These are phyloP conservation scores for Spinus olivaceus DNA, from an alignment of 2,797 vertebrate species.

Conservation along the genomic window DNA sequence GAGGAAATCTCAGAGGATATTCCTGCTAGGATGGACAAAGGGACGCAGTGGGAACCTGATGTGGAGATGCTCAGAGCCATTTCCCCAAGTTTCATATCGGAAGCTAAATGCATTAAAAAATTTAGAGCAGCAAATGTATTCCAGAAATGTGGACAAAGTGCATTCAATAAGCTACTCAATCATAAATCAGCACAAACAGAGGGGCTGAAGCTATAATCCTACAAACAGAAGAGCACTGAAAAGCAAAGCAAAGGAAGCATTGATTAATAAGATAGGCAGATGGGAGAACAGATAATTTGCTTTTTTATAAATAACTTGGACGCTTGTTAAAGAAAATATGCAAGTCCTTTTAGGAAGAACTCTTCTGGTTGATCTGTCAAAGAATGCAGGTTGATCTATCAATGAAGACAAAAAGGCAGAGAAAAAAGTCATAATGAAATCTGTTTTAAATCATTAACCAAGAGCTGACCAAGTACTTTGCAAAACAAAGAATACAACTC, in stretches of 20 bases:
- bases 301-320: neutral
- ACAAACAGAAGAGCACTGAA: neutral
- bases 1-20: conserved; percentile 24
- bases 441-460: neutral
- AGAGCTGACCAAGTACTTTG: neutral
- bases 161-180: neutral
- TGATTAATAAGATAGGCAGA: neutral
- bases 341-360: neutral
- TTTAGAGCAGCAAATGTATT: neutral
- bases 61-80: neutral
- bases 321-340: neutral
- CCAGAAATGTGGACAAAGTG: neutral
- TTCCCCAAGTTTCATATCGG: neutral
- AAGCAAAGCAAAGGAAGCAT: neutral
- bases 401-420: neutral
- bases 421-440: neutral
- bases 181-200: neutral
- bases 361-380: neutral
- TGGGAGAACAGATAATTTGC: neutral
- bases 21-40: neutral
- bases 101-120: neutral
- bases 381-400: neutral
- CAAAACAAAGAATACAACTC: neutral
- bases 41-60: neutral
- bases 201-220: neutral